Evolutionary conservation across 2,888 invertebrate species (phyloP).

Genomic region (Platypus cylindrus): DNA sequence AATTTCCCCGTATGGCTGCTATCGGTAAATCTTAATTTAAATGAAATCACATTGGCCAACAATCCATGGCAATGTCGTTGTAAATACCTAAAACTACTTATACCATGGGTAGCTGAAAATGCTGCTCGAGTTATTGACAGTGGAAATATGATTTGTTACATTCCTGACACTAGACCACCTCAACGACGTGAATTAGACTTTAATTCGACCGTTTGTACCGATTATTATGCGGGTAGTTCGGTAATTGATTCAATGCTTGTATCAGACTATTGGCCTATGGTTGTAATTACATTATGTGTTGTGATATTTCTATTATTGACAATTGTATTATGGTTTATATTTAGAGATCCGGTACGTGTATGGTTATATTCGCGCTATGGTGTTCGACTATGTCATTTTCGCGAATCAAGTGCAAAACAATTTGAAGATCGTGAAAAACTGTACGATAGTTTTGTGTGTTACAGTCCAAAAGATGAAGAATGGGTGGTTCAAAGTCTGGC

Average conservation of each 20-base stretch:
- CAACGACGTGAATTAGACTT: conserved; percentile 70
- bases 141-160: conserved; percentile 70
- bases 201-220: conserved; percentile 76
- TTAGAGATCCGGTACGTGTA: conserved; percentile 72
- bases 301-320: conserved; percentile 64
- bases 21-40: conserved; percentile 52
- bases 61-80: conserved; percentile 88
- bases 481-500: conserved; percentile 77
- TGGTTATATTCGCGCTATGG: conserved; percentile 84
- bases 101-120: conserved; percentile 71
- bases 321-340: conserved; percentile 68
- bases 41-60: conserved; percentile 64
- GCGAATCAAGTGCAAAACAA: conserved; percentile 46
- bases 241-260: conserved; percentile 72
- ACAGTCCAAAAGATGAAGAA: conserved; percentile 83
- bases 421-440: conserved; percentile 73
- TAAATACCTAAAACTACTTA: conserved; percentile 73
- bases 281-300: conserved; percentile 66
- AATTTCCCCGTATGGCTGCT: conserved; percentile 71
- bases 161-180: conserved; percentile 58
- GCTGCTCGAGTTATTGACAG: conserved; percentile 67
- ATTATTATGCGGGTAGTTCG: conserved; percentile 72
- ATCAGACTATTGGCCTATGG: conserved; percentile 73
- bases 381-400: conserved; percentile 61
- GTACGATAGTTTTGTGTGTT: conserved; percentile 87